Evolutionary conservation across 1,140 invertebrate genomes (phyloP), one percentile per base, ranked within the genome.

Genomic region (Coboldia fuscipes): DNA sequence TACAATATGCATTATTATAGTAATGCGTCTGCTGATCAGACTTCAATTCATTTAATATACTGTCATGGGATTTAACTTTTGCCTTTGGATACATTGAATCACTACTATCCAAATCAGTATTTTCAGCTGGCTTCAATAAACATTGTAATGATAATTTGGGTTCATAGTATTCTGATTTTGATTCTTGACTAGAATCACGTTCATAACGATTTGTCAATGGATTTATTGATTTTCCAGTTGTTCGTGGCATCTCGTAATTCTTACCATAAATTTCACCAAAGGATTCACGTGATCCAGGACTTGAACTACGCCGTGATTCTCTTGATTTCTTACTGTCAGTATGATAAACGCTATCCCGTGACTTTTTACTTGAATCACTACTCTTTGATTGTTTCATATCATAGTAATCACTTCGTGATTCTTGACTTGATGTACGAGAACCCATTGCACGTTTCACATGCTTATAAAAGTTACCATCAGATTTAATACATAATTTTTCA

Each of bases 401-500:
- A 43, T 72, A 68, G 39, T 70, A 62, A 42, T 72, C 70, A 38
- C 68, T 71, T 40, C 67, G 68, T 12, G 68, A 71, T 43, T 74
- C 70, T 36, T 68, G 62, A 46, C 70, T 72, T 0, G 70, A 72
- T 8, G 65, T 68, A 16, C 69, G 54, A 2, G 69, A 72, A 17
- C 57, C 57, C 15, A 70, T 57, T 7, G 56, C 56, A 13, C 65
- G 54, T 41, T 70, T 69, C 26, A 72, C 69, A 39, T 68, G 65
- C 39, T 70, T 70, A 42, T 72, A 72, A 43, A 70, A 72, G 41
- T 60, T 66, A 2, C 70, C 70, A 44, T 74, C 70, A 0, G 70
- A 74, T 44, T 71, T 64, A 12, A 71, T 61, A 1, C 66, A 68
- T 4, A 72, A 57, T 37, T 71, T 72, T 42, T 74, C 70, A 3